These are phyloP conservation scores for Agrypnus murinus DNA, from an alignment of 2,888 invertebrate genomes.

Conservation along the genomic window DNA sequence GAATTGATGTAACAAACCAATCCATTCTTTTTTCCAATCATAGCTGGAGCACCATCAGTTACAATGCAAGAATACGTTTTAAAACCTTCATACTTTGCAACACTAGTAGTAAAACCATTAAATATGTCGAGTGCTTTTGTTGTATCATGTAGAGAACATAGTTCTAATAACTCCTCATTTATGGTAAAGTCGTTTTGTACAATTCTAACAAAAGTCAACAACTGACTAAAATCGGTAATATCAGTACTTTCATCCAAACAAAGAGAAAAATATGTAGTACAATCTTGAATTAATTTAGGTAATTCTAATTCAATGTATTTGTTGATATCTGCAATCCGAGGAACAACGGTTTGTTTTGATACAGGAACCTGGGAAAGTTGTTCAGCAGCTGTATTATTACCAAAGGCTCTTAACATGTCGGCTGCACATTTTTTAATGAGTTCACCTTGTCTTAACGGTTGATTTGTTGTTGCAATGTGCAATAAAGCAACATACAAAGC, in stretches of 20 bases:
- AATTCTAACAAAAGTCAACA: conserved; percentile 20
- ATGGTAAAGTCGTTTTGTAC: conserved; percentile 19
- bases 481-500: no score
- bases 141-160: conserved; percentile 29
- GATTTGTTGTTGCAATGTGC: no score
- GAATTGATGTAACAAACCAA: conserved; percentile 19
- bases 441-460: conserved; percentile 45
- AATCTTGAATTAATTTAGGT: conserved; percentile 16
- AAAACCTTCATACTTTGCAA: conserved; percentile 26
- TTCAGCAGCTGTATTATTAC: conserved; percentile 43
- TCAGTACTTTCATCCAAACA: conserved; percentile 33
- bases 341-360: conserved; percentile 47
- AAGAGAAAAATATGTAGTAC: conserved; percentile 24
- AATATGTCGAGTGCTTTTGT: conserved; percentile 25
- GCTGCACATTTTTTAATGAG: conserved; percentile 43
- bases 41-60: conserved; percentile 47
- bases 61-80: no score
- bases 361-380: conserved; percentile 49
- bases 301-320: conserved; percentile 26
- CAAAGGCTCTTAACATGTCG: conserved; percentile 43
- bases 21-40: conserved; percentile 51
- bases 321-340: conserved; percentile 10
- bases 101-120: conserved; percentile 26
- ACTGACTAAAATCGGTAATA: conserved; percentile 31
- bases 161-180: conserved; percentile 26